Evolutionary conservation across 2,113 vertebrate genomes (phyloP), one percentile per base, ranked within the genome.

Genomic region (Sceloporus tristichus): DNA sequence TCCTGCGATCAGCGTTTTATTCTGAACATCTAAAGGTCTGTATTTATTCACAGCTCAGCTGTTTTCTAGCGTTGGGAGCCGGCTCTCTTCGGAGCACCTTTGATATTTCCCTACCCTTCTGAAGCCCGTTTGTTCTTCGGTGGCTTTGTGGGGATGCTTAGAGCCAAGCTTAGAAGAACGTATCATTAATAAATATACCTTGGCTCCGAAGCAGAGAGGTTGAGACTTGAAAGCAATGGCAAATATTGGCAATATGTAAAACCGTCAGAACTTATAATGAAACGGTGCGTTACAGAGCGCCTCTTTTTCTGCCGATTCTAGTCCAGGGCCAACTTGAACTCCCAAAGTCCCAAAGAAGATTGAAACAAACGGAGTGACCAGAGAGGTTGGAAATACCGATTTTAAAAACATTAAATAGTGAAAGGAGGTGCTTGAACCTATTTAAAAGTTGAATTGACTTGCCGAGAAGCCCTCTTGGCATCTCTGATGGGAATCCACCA

Each of bases 11-110:
- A n/a, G 86, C 9, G 9, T 65, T 88, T 62, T 9, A 82, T 19
- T 23, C 68, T n/a, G 9, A 38, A 29, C 19, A 19, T 53, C n/a
- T 48, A 38, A 2, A 66, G 59, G 80, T 66, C 73, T 73, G 68
- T n/a, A 38, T 62, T 82, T 87, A 53, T 79, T 79, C 54, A 53
- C 9, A 65, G 82, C 77, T 85, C 75, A 62, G 87, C 82, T 79
- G 34, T 34, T 74, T 89, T 62, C 42, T 16, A 4, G 48, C 48
- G 5, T 23, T 1, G n/a, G 77, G 65, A 79, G 54, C 68, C 65
- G 71, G 48, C 74, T 48, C 48, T 59, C 48, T 66, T 56, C 25
- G 40, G 53, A 25, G 54, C 48, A 38, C n/a, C 65, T 81, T 84
- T 70, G 23, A 71, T n/a, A 66, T 38, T 66, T 40, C 23, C 42